Evolutionary conservation across 2,113 vertebrate species (phyloP).

Genomic region (Anarhynchus alexandrinus): DNA sequence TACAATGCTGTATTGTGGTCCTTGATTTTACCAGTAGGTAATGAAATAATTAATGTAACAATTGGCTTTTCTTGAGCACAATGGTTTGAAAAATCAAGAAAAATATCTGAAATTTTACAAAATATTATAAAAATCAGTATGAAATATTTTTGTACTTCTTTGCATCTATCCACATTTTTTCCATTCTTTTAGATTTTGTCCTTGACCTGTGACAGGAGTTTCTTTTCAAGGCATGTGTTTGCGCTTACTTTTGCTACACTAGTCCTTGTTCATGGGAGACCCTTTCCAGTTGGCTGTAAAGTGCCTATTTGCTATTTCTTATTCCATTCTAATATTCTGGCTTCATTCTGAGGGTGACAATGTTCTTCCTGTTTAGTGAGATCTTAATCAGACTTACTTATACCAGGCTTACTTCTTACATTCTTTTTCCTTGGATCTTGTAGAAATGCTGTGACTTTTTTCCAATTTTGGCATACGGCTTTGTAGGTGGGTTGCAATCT

Average conservation of each 20-base stretch:
- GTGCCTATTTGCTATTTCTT: background rate
- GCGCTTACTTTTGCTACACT: background rate
- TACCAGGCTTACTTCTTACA: background rate
- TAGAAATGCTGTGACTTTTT: background rate
- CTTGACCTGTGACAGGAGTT: background rate
- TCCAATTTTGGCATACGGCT: background rate
- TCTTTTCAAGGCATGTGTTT: background rate
- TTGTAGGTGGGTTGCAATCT: conserved; percentile 13
- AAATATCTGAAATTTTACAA: background rate
- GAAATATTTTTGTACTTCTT: background rate
- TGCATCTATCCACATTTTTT: background rate
- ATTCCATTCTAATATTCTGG: background rate
- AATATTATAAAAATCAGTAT: background rate
- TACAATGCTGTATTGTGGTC: background rate
- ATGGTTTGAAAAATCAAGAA: background rate
- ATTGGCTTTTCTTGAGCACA: background rate
- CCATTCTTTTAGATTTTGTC: background rate
- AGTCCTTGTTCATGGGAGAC: background rate
- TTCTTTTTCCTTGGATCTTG: background rate
- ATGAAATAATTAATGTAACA: background rate
- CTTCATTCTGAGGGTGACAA: background rate
- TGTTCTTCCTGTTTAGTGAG: background rate
- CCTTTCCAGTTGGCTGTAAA: background rate
- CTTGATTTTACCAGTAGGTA: background rate
- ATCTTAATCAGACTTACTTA: background rate